Percentiles rank a stretch among this genome's conserved stretches.
These are phyloP conservation scores for Turritopsis rubra DNA, from an alignment of 30 jellyfish, hydroid and myxozoan species.

Conservation along the genomic window DNA sequence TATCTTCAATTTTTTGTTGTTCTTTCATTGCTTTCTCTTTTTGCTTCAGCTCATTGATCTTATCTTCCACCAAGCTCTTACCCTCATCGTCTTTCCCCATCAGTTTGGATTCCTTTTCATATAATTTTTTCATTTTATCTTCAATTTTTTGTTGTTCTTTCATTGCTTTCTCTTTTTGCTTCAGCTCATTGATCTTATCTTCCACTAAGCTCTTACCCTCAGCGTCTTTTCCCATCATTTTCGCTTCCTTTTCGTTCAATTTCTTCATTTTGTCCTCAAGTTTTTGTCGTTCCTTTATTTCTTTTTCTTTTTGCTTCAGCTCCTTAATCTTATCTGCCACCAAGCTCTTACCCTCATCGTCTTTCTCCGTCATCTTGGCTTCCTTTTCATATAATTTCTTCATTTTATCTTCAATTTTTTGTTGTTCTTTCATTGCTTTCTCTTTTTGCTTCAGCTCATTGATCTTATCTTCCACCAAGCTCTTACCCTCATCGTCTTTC, in stretches of 20 bases:
- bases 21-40: not conserved
- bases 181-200: not conserved
- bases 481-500: not conserved
- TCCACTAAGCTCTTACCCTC: not conserved
- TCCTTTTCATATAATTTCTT: not conserved
- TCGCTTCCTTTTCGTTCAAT: not conserved
- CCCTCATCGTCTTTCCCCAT: not conserved
- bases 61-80: not conserved
- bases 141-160: not conserved
- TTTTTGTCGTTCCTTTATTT: not conserved
- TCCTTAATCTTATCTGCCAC: not conserved
- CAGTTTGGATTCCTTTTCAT: not conserved
- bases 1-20: not conserved
- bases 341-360: not conserved
- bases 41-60: not conserved
- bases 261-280: not conserved
- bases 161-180: not conserved
- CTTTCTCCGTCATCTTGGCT: not conserved
- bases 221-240: not conserved
- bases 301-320: not conserved
- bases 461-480: not conserved
- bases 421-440: not conserved
- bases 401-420: not conserved
- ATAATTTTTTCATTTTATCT: not conserved
- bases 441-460: not conserved